A percentile compares a stretch with the other conserved stretches of the same genome.
Conservation (phyloP, 2,113 vertebrate species). For the Poeciliopsis turrubarensis region DNA sequence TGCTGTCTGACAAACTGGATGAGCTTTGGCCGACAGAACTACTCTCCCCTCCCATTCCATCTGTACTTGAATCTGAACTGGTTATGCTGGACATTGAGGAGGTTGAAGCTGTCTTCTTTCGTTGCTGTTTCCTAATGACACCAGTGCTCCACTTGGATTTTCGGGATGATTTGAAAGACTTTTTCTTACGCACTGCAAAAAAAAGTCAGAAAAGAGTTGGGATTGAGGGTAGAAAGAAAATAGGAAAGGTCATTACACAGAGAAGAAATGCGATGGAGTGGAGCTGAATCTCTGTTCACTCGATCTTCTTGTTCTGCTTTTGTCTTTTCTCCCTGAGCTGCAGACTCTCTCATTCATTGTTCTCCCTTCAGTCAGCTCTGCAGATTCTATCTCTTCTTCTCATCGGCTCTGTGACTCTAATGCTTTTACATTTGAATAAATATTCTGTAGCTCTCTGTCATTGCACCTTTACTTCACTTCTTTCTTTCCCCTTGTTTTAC, state of each 20-base stretch:
- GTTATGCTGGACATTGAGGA: conserved; percentile 20
- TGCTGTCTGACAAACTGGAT: conserved; percentile 39
- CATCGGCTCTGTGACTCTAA: neutral
- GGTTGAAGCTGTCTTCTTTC: conserved; percentile 20
- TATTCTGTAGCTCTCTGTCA: conserved; percentile 11
- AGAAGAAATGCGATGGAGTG: neutral
- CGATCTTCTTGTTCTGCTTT: conserved; percentile 3
- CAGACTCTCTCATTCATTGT: neutral
- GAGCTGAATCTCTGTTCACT: conserved; percentile 2
- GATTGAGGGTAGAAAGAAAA: neutral
- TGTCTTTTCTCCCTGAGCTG: conserved; percentile 1
- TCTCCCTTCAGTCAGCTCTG: neutral
- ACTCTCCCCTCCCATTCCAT: neutral
- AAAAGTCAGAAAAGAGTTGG: neutral
- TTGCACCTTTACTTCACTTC: neutral
- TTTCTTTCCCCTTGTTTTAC: neutral
- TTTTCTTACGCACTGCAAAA: conserved; percentile 42
- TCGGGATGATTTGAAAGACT: neutral
- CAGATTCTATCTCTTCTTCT: neutral
- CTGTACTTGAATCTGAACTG: neutral
- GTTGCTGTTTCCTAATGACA: conserved; percentile 44
- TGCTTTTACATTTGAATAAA: conserved; percentile 2
- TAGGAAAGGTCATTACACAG: conserved; percentile 2
- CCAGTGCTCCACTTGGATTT: conserved; percentile 60
- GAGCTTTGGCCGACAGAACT: conserved; percentile 4